phyloP scores from a whole-genome alignment of 1,140 invertebrate genomes.

The Maniola jurtina region DNA sequence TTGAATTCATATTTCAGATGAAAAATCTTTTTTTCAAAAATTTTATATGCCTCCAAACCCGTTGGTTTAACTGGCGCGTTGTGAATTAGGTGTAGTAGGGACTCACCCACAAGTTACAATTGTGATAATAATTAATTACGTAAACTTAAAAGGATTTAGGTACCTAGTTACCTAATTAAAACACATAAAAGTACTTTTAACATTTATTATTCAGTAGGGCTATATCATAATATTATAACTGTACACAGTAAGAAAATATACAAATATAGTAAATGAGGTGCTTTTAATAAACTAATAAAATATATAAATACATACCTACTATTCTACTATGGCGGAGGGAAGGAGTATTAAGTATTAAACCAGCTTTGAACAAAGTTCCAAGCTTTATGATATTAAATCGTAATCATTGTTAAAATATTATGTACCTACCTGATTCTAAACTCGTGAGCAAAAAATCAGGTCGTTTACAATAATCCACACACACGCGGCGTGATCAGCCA shows the following conservation, averaged over 20 bases:
- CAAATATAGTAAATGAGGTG: constrained; percentile 26
- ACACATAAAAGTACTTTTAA: constrained; percentile 24
- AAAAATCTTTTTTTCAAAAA: too few species aligned
- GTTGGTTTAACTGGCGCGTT: too few species aligned
- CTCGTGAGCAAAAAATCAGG: too few species aligned
- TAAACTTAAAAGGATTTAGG: too few species aligned
- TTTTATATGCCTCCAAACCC: too few species aligned
- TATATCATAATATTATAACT: constrained; percentile 30
- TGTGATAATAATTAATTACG: too few species aligned
- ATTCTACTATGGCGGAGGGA: constrained; percentile 30
- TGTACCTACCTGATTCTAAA: not conserved
- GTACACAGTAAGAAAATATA: constrained; percentile 33
- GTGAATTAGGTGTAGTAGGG: too few species aligned
- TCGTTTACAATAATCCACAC: too few species aligned
- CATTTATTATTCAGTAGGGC: constrained; percentile 31
- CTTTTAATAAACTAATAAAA: constrained; percentile 24
- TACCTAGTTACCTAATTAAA: too few species aligned
- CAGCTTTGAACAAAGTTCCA: constrained; percentile 18
- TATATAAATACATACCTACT: constrained; percentile 16
- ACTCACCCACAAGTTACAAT: too few species aligned
- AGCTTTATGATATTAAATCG: constrained; percentile 16
- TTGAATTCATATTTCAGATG: too few species aligned
- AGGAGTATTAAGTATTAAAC: constrained; percentile 16
- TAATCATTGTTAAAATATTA: not conserved
- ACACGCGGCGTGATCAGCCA: too few species aligned